phyloP scores from a whole-genome alignment of 2,797 vertebrate species.

The Sus cebifrons region DNA sequence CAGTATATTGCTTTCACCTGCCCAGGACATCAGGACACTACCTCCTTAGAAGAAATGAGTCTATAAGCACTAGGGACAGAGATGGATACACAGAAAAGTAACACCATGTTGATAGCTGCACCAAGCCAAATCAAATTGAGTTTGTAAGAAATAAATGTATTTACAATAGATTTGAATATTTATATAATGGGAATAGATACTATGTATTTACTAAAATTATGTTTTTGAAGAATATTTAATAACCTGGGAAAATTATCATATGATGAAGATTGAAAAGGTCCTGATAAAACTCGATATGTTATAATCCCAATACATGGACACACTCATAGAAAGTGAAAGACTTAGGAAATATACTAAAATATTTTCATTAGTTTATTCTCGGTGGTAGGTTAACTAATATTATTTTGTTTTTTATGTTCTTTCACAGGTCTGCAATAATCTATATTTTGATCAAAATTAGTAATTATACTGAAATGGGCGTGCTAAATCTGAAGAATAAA shows the following conservation, averaged over 20 bases:
- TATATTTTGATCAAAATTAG: background rate
- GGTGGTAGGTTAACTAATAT: background rate
- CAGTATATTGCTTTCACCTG: background rate
- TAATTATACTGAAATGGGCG: background rate
- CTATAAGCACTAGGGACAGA: background rate
- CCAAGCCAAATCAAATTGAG: background rate
- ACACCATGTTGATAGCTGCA: background rate
- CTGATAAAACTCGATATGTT: background rate
- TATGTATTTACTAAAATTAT: background rate
- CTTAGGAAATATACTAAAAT: background rate
- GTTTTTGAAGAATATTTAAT: slow-evolving; percentile 22
- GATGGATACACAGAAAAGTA: background rate
- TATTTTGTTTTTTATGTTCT: background rate
- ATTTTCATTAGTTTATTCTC: background rate
- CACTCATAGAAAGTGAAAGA: background rate
- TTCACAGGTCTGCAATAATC: background rate
- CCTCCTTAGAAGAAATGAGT: background rate
- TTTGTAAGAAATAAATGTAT: slow-evolving; percentile 4
- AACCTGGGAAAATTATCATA: background rate
- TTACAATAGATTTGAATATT: background rate
- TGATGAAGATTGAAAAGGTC: background rate
- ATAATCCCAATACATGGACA: background rate
- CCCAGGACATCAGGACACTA: background rate
- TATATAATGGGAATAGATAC: background rate
- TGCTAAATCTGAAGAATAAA: slow-evolving; percentile 1